Conservation (phyloP, 2,888 invertebrate species). For the Helicoverpa assulta region DNA sequence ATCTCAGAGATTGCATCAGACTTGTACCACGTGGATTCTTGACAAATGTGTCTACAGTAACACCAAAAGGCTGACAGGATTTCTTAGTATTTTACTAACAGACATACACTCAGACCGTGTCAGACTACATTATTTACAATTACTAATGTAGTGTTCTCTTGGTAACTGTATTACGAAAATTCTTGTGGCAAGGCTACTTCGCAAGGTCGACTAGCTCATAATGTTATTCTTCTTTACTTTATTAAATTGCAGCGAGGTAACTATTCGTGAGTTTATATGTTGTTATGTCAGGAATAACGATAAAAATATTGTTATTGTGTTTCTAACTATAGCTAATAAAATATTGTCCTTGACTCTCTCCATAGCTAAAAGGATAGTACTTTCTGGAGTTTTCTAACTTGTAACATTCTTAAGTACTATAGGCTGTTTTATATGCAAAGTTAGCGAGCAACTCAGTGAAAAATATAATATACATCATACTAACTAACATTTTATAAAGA, state of each 20-base stretch:
- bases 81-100: conserved; percentile 25
- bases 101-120: conserved; percentile 14
- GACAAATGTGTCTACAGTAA: conserved; percentile 26
- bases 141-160: conserved; percentile 16
- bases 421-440: too few species aligned
- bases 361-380: not conserved
- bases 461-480: conserved; percentile 12
- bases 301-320: not conserved
- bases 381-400: not conserved
- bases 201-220: conserved; percentile 18
- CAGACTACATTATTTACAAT: conserved; percentile 32
- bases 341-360: not conserved
- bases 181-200: conserved; percentile 18
- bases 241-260: not conserved
- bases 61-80: conserved; percentile 12
- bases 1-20: conserved; percentile 32
- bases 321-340: not conserved
- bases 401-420: too few species aligned
- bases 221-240: not conserved
- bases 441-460: too few species aligned
- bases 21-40: conserved; percentile 24
- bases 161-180: conserved; percentile 34
- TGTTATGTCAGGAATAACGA: not conserved
- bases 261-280: not conserved
- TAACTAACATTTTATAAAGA: conserved; percentile 30